Evolutionary conservation across 2,888 invertebrate genomes (phyloP).

Genomic region (Drosophila paranaensis): DNA sequence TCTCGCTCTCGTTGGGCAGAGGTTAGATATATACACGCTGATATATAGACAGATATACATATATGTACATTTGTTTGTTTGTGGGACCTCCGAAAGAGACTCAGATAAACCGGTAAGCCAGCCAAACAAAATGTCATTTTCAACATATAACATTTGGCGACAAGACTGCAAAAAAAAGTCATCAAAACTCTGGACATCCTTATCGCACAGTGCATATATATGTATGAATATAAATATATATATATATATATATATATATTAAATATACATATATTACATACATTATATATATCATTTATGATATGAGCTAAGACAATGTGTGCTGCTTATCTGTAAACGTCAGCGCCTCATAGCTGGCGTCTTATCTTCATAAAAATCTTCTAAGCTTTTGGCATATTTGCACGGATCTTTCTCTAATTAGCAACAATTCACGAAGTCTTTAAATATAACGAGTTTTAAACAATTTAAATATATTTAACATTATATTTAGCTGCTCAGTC

Average conservation of each 20-base stretch:
- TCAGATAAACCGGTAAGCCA: constrained; percentile 41
- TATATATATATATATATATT: background rate
- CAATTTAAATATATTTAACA: background rate
- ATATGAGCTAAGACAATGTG: background rate
- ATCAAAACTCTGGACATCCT: constrained; percentile 22
- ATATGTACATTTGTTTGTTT: background rate
- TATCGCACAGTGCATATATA: constrained; percentile 27
- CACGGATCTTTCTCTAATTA: constrained; percentile 23
- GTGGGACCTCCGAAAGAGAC: constrained; percentile 19
- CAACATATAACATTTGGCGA: constrained; percentile 12
- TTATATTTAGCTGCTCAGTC: background rate
- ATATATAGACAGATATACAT: background rate
- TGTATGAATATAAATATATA: background rate
- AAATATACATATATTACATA: background rate
- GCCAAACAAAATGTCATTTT: constrained; percentile 6
- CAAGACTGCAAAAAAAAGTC: constrained; percentile 23
- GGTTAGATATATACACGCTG: background rate
- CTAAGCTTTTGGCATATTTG: background rate
- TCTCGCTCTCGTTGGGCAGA: constrained; percentile 46
- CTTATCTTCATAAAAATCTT: constrained; percentile 33
- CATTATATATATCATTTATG: constrained; percentile 10
- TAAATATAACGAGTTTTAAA: constrained; percentile 1
- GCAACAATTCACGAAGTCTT: background rate
- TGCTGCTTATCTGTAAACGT: constrained; percentile 26
- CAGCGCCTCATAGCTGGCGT: constrained; percentile 12